A percentile compares a stretch with the other conserved stretches of the same genome.
These are phyloP conservation scores for Zophobas morio DNA, from an alignment of 1,140 invertebrate species.

Conservation along the genomic window DNA sequence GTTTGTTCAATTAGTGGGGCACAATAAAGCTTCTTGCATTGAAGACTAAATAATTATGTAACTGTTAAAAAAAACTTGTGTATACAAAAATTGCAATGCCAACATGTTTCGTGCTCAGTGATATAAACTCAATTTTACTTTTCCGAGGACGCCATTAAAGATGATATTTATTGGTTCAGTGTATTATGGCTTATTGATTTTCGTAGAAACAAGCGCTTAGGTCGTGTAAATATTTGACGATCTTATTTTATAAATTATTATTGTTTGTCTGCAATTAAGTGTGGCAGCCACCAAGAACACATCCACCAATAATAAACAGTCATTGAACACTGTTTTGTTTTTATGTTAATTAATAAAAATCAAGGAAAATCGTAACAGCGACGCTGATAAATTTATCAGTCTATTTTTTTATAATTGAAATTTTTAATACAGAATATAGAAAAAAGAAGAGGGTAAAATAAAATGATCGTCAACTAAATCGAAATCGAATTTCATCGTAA, in stretches of 20 bases:
- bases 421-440: too few relatives aligned
- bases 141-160: constrained; percentile 3
- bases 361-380: too few relatives aligned
- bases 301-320: background rate
- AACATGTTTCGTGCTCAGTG: background rate
- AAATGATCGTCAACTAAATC: too few relatives aligned
- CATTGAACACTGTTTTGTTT: background rate
- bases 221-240: constrained; percentile 31
- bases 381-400: too few relatives aligned
- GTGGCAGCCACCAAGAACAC: background rate
- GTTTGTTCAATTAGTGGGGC: too few relatives aligned
- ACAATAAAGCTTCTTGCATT: too few relatives aligned
- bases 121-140: constrained; percentile 16
- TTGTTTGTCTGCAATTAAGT: background rate
- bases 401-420: too few relatives aligned
- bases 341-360: too few relatives aligned
- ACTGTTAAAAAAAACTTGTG: too few relatives aligned
- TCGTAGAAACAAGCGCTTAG: constrained; percentile 10
- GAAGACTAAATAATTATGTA: too few relatives aligned
- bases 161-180: constrained; percentile 9
- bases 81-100: background rate
- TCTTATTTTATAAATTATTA: constrained; percentile 25
- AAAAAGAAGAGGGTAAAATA: too few relatives aligned
- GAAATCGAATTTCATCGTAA: background rate
- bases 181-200: constrained; percentile 37